Base-by-base conservation (phyloP, 2,113 vertebrate species). In the Lepidothrix coronata region DNA sequence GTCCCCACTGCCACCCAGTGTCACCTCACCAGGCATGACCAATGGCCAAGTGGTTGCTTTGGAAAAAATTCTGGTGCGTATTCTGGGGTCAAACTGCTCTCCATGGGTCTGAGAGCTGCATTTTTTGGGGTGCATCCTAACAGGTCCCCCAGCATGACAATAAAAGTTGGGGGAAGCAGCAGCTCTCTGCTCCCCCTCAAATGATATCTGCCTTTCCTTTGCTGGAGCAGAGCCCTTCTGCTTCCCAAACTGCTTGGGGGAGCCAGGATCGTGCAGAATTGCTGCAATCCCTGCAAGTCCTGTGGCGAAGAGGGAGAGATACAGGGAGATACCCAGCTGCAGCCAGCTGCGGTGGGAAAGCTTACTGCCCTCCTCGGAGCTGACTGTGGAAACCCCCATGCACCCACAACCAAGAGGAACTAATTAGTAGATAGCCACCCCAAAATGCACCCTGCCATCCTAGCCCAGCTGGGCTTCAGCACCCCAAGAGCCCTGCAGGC, bases 181-280 rank as follows among this genome's bases (percentile, higher is more conserved):
- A 72, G 33, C 0, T 0, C 46, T 62, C 51, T 1, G 1, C 35
- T 67, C 16, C 30, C 33, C 31, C 9, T 5, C 31, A 68, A 13
- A 41, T 23, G 37, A 16, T 18, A 62, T 27, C 31, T 70, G 31
- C 25, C 21, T 86, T 77, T 70, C 51, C 41, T 87, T 55, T 51
- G 22, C 58, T 2, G 12, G 35, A 82, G 66, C 61, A 30, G 65
- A 88, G n/a, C 65, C 19, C 43, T 91, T 37, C 70, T 6, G 65
- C 67, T 79, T 61, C 52, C 80, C 10, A 3, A 46, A 52, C 48
- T 0, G 1, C 63, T 44, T 0, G 0, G 23, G 25, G 49, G 15
- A 94, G 37, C 58, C 4, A 6, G 37, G 51, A 62, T 73, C 0
- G 0, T 14, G 52, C 3, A 4, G 71, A 73, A 88, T 61, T 75